Conservation (phyloP, 2,113 vertebrate species). For the Hymenochirus boettgeri region DNA sequence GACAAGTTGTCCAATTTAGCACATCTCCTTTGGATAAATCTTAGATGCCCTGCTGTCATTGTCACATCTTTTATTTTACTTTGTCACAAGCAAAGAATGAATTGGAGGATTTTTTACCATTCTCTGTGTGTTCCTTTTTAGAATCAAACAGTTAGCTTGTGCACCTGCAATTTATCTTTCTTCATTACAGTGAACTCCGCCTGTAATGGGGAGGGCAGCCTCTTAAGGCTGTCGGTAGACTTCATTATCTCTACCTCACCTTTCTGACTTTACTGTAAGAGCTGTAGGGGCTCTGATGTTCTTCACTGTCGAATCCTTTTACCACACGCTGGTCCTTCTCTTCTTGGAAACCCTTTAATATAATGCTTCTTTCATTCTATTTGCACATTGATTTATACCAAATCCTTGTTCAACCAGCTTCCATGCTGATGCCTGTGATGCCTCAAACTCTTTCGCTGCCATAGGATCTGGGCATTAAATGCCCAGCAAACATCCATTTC, state of each 20-base stretch:
- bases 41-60: slow-evolving; percentile 31
- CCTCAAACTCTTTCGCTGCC: slow-evolving; percentile 6
- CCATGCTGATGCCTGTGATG: slow-evolving; percentile 1
- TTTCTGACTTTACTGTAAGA: slow-evolving; percentile 21
- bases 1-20: slow-evolving; percentile 35
- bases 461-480: not conserved
- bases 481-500: not conserved
- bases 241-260: slow-evolving; percentile 33
- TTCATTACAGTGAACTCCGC: slow-evolving; percentile 31
- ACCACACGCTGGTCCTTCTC: slow-evolving; percentile 21
- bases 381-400: not conserved
- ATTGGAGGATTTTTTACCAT: slow-evolving; percentile 10
- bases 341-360: not conserved
- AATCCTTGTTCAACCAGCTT: not conserved
- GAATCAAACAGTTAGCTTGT: slow-evolving; percentile 24
- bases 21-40: slow-evolving; percentile 14
- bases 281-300: slow-evolving; percentile 21
- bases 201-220: slow-evolving; percentile 28
- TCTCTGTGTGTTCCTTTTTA: slow-evolving; percentile 15
- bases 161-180: slow-evolving; percentile 16
- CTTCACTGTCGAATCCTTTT: not conserved
- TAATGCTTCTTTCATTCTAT: not conserved
- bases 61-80: slow-evolving; percentile 37
- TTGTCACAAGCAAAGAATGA: slow-evolving; percentile 17
- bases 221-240: slow-evolving; percentile 16